Evolutionary conservation across 2,888 invertebrate species (phyloP), one percentile per base, ranked within the genome.

Genomic region (Rotaria socialis): DNA sequence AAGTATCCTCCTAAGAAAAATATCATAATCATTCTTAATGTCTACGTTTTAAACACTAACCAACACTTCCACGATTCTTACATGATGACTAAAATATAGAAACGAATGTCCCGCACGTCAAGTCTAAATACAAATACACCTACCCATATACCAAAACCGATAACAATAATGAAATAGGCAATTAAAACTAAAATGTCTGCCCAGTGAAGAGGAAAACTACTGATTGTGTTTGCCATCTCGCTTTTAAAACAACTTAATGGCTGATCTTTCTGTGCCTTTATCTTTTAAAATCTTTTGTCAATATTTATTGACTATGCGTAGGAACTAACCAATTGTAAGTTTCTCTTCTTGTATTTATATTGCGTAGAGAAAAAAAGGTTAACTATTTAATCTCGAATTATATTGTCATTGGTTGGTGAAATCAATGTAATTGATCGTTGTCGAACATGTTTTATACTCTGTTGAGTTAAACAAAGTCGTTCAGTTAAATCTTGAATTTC

Each of bases 361-460:
- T 35, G 35, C 35, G 2, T 35, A 67, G 0, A 24, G n/a, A 56
- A 24, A 56, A 56, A 2, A 67, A 67, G 3, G 5, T 10, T 6
- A 16, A n/a, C 16, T 35, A 67, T 67, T 35, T 14, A 35, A 67
- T 67, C 35, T n/a, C 6, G 1, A 2, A 14, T 52, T 16, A 52
- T 52, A 16, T 52, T 52, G 16, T 67, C 67, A 19, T 35, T 2
- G 1, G 35, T 16, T 67, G 35, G 19, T 35, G 35, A 35, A 7
- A 14, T 67, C 35, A 67, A 67, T 67, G 35, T 35, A 19, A 41
- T 35, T 5, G 67, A 67, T 35, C 47, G 43, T 80, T 80, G 7
- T 47, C 80, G 80, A n/a, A 86, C 11, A n/a, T 58, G 55, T 58
- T 86, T 55, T 19, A 96, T 94, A 90, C 95, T 88, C 86, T 90